These are phyloP conservation scores for Augiades crinisus DNA, from an alignment of 2,888 invertebrate species.

Conservation along the genomic window DNA sequence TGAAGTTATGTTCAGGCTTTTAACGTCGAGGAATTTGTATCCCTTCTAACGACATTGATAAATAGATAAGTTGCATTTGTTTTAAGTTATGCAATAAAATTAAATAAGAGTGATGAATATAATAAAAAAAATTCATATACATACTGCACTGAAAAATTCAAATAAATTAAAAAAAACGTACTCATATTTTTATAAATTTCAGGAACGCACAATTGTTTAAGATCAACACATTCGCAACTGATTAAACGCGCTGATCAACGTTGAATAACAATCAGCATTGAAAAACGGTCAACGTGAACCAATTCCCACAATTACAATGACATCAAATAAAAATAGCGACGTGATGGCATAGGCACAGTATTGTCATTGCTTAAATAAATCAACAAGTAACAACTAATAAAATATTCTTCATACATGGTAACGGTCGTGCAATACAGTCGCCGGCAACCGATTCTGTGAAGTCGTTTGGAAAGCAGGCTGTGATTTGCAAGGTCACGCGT, in stretches of 20 bases:
- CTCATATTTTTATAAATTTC: too few relatives aligned
- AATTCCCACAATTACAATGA: slow-evolving; percentile 39
- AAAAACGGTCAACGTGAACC: slow-evolving; percentile 22
- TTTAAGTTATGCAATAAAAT: too few relatives aligned
- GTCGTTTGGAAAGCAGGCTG: slow-evolving; percentile 81
- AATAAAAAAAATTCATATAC: too few relatives aligned
- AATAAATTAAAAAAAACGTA: too few relatives aligned
- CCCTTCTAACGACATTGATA: background rate
- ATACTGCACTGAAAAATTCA: too few relatives aligned
- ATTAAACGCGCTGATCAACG: background rate
- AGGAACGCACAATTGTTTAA: background rate
- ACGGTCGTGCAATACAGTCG: slow-evolving; percentile 70
- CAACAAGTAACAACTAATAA: slow-evolving; percentile 66
- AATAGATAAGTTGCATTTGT: background rate
- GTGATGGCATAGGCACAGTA: slow-evolving; percentile 47
- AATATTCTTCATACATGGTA: slow-evolving; percentile 66
- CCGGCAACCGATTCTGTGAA: slow-evolving; percentile 72
- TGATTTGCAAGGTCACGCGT: slow-evolving; percentile 82
- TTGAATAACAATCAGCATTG: slow-evolving; percentile 19
- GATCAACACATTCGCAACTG: background rate
- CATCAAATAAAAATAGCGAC: slow-evolving; percentile 49
- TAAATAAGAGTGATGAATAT: too few relatives aligned
- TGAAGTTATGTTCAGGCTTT: slow-evolving; percentile 66
- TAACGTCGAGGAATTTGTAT: slow-evolving; percentile 41
- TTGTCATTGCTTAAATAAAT: slow-evolving; percentile 61